Evolutionary conservation across 2,113 vertebrate genomes (phyloP).

Genomic region (Chauna torquata): DNA sequence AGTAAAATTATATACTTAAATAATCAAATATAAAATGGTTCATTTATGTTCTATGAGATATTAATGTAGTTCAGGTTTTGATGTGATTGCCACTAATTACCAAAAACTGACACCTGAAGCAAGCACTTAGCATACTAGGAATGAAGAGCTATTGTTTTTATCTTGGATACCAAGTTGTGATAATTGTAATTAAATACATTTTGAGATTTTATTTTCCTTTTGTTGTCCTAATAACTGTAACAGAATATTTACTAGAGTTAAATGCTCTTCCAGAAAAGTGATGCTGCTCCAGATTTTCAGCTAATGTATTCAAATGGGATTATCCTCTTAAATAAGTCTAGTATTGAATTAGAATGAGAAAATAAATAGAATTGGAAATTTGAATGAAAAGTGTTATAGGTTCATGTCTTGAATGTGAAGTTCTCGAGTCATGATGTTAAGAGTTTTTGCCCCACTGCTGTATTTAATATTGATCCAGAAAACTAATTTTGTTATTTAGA

Average conservation of each 20-base stretch:
- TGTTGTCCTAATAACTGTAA: neutral
- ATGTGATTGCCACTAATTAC: neutral
- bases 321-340: neutral
- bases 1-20: neutral
- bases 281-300: neutral
- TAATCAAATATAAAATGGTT: neutral
- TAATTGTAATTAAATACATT: neutral
- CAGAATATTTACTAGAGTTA: neutral
- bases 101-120: neutral
- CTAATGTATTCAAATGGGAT: neutral
- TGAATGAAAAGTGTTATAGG: neutral
- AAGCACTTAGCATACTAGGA: neutral
- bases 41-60: neutral
- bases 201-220: neutral
- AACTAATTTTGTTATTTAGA: neutral
- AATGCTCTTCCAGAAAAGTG: neutral
- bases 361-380: neutral
- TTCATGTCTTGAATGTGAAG: neutral
- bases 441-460: slow-evolving; percentile 8
- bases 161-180: neutral
- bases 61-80: neutral
- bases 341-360: neutral
- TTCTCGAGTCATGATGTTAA: neutral
- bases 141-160: neutral
- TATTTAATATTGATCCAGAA: neutral